These are phyloP conservation scores for Pseudotriccus pelzelni DNA, from an alignment of 2,797 vertebrate species.

Conservation along the genomic window DNA sequence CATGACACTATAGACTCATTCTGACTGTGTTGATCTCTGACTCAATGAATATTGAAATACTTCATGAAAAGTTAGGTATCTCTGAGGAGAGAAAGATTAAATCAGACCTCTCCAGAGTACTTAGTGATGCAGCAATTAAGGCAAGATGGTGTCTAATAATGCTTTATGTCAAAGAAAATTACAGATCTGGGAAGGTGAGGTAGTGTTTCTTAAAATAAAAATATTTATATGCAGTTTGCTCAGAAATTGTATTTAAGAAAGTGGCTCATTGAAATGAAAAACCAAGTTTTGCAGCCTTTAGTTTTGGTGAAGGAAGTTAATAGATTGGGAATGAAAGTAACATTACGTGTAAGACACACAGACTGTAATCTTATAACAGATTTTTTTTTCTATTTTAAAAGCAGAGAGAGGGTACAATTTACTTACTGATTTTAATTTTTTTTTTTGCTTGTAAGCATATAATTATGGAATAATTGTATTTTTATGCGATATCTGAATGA, in stretches of 20 bases:
- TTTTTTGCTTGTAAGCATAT: not conserved
- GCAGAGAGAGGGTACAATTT: not conserved
- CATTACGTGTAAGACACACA: not conserved
- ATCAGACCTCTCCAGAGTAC: not conserved
- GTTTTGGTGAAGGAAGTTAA: not conserved
- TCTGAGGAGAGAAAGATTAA: not conserved
- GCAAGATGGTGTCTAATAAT: not conserved
- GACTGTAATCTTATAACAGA: not conserved
- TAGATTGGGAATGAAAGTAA: not conserved
- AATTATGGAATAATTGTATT: not conserved
- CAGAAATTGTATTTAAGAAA: not conserved
- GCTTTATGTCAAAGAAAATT: not conserved
- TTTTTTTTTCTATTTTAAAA: not conserved
- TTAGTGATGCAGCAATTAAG: slow-evolving; percentile 1
- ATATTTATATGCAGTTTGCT: not conserved
- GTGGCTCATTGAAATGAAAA: not conserved
- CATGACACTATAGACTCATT: not conserved
- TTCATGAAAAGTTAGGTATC: not conserved
- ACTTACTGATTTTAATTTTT: not conserved
- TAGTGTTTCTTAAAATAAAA: not conserved
- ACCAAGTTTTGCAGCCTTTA: not conserved
- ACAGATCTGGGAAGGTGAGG: not conserved
- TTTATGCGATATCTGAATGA: not conserved
- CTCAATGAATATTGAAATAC: not conserved
- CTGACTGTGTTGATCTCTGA: not conserved